These are phyloP conservation scores for Argopecten irradians DNA, from an alignment of 1,140 invertebrate species.

Conservation along the genomic window DNA sequence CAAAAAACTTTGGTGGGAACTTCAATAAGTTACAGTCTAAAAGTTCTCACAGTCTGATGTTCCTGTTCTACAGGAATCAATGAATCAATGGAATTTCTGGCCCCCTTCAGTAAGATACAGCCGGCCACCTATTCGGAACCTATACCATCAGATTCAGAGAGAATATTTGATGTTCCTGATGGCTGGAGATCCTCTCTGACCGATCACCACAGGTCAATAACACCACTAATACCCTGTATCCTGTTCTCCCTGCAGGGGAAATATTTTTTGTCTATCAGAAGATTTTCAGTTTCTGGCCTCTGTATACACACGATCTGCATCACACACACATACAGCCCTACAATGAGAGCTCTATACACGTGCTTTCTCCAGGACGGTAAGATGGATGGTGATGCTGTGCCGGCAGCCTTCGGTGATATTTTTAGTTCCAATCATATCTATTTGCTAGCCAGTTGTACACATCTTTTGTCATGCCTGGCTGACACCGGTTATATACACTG, in stretches of 20 bases:
- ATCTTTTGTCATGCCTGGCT: slow-evolving; percentile 7
- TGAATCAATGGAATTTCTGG: background rate
- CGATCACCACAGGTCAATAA: background rate
- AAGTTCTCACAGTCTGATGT: background rate
- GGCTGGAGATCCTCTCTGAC: background rate
- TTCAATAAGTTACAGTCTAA: background rate
- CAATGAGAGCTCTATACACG: background rate
- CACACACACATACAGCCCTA: background rate
- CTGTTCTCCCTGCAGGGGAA: background rate
- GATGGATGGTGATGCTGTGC: slow-evolving; percentile 3
- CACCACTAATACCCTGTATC: background rate
- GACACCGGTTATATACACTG: background rate
- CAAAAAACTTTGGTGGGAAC: background rate
- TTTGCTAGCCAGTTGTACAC: slow-evolving; percentile 15
- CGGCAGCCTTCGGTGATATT: background rate
- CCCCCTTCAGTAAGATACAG: background rate
- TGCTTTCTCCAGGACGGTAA: background rate
- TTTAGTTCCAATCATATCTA: slow-evolving; percentile 18
- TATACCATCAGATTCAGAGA: background rate
- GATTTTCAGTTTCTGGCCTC: background rate
- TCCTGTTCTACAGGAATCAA: slow-evolving; percentile 9
- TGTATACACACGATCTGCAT: background rate
- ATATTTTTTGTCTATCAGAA: background rate
- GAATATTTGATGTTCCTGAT: background rate
- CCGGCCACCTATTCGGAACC: background rate